These are phyloP conservation scores for Parnassius mnemosyne DNA, from an alignment of 2,888 invertebrate genomes.

Conservation along the genomic window DNA sequence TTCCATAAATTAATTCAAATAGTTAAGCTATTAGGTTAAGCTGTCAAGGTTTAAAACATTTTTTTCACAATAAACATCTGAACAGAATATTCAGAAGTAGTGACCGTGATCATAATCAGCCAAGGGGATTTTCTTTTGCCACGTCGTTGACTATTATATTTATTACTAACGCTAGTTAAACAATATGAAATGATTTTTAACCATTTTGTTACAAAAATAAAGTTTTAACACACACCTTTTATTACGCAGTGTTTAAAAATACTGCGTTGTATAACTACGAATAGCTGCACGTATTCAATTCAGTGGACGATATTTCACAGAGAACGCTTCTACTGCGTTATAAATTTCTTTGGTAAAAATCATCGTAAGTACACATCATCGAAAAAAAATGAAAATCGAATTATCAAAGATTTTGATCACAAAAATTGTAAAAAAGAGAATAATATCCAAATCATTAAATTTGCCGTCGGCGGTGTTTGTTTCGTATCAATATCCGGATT, in stretches of 20 bases:
- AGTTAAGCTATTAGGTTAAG: too few species aligned
- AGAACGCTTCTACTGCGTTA: conserved; percentile 42
- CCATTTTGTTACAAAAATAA: too few species aligned
- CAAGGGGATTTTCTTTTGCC: too few species aligned
- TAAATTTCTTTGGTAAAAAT: conserved; percentile 47
- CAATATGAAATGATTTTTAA: too few species aligned
- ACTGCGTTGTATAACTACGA: conserved; percentile 46
- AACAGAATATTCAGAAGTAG: too few species aligned
- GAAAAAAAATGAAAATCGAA: conserved; percentile 50
- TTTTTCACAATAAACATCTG: too few species aligned
- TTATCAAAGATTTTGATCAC: conserved; percentile 38
- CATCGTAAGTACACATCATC: conserved; percentile 34
- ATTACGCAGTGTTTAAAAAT: conserved; percentile 36
- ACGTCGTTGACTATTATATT: too few species aligned
- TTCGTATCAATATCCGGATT: conserved; percentile 79
- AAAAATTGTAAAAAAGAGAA: conserved; percentile 33
- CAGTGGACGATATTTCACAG: conserved; percentile 68
- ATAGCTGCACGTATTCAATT: conserved; percentile 74
- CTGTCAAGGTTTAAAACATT: too few species aligned
- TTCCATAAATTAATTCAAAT: too few species aligned
- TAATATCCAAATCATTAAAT: conserved; percentile 43
- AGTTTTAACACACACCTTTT: conserved; percentile 33
- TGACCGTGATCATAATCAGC: too few species aligned
- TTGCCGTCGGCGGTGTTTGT: conserved; percentile 59
- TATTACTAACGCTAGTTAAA: too few species aligned